Conservation (phyloP, 2,888 invertebrate genomes). For the Aquatica leii region DNA sequence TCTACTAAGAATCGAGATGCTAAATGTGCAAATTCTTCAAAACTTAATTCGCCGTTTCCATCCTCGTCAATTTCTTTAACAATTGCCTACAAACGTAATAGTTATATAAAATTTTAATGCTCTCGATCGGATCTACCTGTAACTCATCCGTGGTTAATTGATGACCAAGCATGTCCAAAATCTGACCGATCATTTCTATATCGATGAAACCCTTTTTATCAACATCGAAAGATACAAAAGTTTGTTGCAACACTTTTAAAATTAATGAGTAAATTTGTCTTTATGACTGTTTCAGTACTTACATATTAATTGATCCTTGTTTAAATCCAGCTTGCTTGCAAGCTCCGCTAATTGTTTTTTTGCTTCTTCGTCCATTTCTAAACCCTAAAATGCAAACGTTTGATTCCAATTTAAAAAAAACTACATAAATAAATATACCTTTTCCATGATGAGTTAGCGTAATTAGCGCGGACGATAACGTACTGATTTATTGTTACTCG, state of each 20-base stretch:
- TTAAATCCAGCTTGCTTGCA: constrained; percentile 27
- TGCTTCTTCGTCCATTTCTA: constrained; percentile 26
- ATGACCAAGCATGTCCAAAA: constrained; percentile 90
- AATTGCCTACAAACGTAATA: constrained; percentile 65
- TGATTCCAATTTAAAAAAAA: not conserved
- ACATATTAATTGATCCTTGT: constrained; percentile 57
- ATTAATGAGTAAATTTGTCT: not conserved
- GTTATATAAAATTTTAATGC: not conserved
- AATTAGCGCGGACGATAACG: constrained; percentile 12
- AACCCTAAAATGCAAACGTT: not conserved
- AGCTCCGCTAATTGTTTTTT: constrained; percentile 29
- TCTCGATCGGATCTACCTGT: constrained; percentile 59
- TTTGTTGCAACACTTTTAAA: constrained; percentile 80
- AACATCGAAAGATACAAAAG: constrained; percentile 91
- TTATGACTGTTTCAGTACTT: constrained; percentile 40
- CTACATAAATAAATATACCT: not conserved
- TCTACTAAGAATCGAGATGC: constrained; percentile 87
- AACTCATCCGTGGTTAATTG: constrained; percentile 81
- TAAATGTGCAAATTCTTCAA: constrained; percentile 86
- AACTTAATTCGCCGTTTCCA: constrained; percentile 86
- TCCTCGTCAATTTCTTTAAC: constrained; percentile 87
- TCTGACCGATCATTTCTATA: constrained; percentile 84
- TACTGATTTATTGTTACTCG: constrained; percentile 33
- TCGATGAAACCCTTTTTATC: constrained; percentile 86
- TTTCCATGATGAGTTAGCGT: constrained; percentile 2